phyloP scores from a whole-genome alignment of 2,797 vertebrate species.

The Hippocampus kuda region DNA sequence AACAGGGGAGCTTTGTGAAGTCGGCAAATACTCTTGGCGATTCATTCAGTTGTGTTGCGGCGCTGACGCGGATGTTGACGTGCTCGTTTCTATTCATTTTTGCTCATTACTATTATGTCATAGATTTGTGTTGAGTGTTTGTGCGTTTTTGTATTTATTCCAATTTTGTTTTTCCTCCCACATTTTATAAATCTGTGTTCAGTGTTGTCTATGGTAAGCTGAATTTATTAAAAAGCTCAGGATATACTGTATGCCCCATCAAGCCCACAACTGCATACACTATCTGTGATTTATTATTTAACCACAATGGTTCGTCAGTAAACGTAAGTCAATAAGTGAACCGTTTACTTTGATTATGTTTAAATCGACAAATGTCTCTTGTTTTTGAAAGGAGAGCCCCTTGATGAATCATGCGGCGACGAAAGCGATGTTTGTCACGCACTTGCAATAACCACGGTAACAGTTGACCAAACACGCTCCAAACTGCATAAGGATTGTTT shows the following conservation, averaged over 20 bases:
- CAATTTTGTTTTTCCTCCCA: constrained; percentile 25
- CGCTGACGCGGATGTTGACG: constrained; percentile 36
- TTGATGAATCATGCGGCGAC: neutral
- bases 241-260: constrained; percentile 47
- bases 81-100: constrained; percentile 20
- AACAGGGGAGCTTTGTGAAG: constrained; percentile 47
- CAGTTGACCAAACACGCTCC: neutral
- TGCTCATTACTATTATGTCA: constrained; percentile 36
- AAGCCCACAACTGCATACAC: constrained; percentile 31
- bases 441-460: neutral
- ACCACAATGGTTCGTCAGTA: constrained; percentile 23
- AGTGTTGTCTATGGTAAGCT: constrained; percentile 38
- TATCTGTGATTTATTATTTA: constrained; percentile 24
- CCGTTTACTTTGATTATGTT: neutral
- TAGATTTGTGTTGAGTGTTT: constrained; percentile 19
- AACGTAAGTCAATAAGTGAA: constrained; percentile 19
- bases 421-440: neutral
- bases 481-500: neutral
- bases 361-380: constrained; percentile 2
- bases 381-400: neutral
- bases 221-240: constrained; percentile 66
- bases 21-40: constrained; percentile 35
- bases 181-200: constrained; percentile 13
- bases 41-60: constrained; percentile 31
- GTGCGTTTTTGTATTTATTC: constrained; percentile 33